Percentiles rank a stretch among this genome's conserved stretches.
phyloP scores from a whole-genome alignment of 2,113 vertebrate genomes.

The Pluvianellus socialis region DNA sequence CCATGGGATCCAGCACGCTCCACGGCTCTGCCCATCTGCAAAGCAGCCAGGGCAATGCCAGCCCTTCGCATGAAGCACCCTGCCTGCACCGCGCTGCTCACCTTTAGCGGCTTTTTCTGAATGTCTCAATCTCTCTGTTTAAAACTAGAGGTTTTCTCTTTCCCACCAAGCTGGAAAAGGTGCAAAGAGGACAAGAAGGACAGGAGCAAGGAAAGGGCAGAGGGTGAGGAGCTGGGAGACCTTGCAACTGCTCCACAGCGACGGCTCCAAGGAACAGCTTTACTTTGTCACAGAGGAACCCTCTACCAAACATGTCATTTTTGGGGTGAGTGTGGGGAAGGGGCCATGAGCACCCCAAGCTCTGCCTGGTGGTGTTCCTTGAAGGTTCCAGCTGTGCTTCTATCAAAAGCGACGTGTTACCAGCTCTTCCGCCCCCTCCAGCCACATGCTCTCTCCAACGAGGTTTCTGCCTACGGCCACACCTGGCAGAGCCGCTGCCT shows the following conservation, averaged over 20 bases:
- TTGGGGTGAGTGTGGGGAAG: neutral
- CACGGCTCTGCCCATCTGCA: neutral
- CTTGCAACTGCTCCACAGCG: neutral
- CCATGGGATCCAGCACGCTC: accelerated
- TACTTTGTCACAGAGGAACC: neutral
- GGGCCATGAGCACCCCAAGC: neutral
- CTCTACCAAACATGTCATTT: neutral
- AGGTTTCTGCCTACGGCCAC: neutral
- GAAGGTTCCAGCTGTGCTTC: too few relatives aligned
- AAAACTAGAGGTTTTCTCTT: neutral
- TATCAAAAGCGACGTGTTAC: neutral
- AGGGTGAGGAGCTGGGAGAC: neutral
- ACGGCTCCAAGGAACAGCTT: neutral
- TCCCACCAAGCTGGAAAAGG: neutral
- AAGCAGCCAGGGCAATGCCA: neutral
- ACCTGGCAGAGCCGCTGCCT: neutral
- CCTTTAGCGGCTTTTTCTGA: neutral
- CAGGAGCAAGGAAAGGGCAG: neutral
- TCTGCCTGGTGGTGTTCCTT: neutral
- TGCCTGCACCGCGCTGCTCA: neutral
- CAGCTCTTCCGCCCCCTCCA: neutral
- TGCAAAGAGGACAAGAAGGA: neutral
- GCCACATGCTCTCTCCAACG: neutral
- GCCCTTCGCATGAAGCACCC: too few relatives aligned
- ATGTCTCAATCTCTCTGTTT: neutral